Evolutionary conservation across 2,888 invertebrate genomes (phyloP), one percentile per base, ranked within the genome.

Genomic region (Atherix ibis): DNA sequence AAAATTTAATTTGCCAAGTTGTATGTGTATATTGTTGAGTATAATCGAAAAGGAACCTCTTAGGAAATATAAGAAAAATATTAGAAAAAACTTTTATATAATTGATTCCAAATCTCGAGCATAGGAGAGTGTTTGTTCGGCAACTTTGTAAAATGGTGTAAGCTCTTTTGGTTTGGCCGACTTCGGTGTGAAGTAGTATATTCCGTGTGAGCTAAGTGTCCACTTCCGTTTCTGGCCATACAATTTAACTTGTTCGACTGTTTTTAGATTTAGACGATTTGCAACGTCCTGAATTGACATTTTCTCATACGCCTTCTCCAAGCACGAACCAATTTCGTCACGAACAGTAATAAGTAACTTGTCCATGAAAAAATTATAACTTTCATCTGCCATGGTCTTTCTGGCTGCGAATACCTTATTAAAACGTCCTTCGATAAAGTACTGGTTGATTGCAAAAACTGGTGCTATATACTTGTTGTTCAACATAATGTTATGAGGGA

Each of bases 41-140:
- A n/a, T n/a, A n/a, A n/a, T n/a, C n/a, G n/a, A n/a, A n/a, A n/a
- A n/a, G n/a, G n/a, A n/a, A n/a, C n/a, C n/a, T n/a, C n/a, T n/a
- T n/a, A n/a, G n/a, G n/a, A n/a, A n/a, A n/a, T n/a, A n/a, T n/a
- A n/a, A n/a, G n/a, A n/a, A n/a, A n/a, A n/a, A n/a, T n/a, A n/a
- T n/a, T n/a, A n/a, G n/a, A n/a, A n/a, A n/a, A n/a, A n/a, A n/a
- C n/a, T 6, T 22, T 18, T 76, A 94, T 34, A 94, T 91, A 65
- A 94, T 94, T 87, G 89, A 92, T 65, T 94, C 92, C 46, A 94
- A 71, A 66, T 94, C 92, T 55, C 81, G 74, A 5, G 92, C 94
- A 58, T 94, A 94, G 53, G 84, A 85, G 48, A 94, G 79, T 14
- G 87, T 81, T 60, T 91, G 84, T 50, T 81, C 75, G 0, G 89